Conservation (phyloP, 2,797 vertebrate species). For the Huso huso region DNA sequence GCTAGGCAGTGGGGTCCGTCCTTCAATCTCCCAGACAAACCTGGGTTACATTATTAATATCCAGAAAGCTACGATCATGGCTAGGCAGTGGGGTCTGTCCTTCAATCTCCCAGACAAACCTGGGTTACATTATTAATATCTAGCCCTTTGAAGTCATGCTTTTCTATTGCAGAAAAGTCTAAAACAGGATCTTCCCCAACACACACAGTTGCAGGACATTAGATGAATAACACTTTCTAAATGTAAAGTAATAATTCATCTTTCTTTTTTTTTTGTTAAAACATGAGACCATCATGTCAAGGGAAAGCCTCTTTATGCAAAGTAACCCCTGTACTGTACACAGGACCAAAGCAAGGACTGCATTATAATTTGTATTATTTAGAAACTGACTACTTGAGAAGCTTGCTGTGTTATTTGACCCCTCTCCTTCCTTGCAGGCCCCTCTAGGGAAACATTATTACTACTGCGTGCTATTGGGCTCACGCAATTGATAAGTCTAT, state of each 20-base stretch:
- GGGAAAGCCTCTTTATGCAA: too few relatives aligned
- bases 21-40: too few relatives aligned
- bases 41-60: too few relatives aligned
- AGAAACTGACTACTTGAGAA: slow-evolving; percentile 10
- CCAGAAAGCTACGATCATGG: too few relatives aligned
- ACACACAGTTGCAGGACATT: slow-evolving; percentile 27
- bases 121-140: slow-evolving; percentile 29
- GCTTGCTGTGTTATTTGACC: neutral
- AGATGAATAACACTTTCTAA: slow-evolving; percentile 24
- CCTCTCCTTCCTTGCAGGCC: neutral
- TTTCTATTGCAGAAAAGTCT: slow-evolving; percentile 31
- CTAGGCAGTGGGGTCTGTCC: too few relatives aligned
- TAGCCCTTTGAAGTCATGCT: slow-evolving; percentile 33
- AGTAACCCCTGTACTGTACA: too few relatives aligned
- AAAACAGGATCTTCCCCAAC: slow-evolving; percentile 37
- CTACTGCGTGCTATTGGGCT: neutral
- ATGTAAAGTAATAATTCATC: slow-evolving; percentile 15
- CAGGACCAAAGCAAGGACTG: too few relatives aligned
- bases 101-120: neutral
- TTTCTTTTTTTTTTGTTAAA: neutral
- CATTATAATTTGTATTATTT: neutral
- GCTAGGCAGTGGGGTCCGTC: too few relatives aligned
- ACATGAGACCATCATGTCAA: too few relatives aligned
- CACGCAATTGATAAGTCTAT: neutral
- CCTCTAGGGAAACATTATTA: neutral